Percentiles rank a stretch among this genome's conserved stretches.
Evolutionary conservation across 2,888 invertebrate species (phyloP).

Genomic region (Lumbricus terrestris): DNA sequence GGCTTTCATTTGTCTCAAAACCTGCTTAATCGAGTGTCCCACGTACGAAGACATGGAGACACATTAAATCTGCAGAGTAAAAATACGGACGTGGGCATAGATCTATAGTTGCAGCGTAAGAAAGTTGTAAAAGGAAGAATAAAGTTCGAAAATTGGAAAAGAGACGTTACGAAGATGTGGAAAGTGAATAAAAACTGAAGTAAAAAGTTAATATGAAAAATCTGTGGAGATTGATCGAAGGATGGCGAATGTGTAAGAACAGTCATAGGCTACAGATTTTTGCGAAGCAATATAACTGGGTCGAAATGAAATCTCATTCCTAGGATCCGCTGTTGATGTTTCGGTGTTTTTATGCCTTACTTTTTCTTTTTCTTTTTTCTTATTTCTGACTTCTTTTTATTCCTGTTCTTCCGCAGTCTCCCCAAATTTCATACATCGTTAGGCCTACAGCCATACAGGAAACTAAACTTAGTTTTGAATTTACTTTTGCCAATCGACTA

Average conservation of each 20-base stretch:
- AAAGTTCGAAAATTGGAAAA: background rate
- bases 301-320: background rate
- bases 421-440: background rate
- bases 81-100: too few species aligned
- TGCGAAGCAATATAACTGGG: background rate
- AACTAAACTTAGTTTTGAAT: background rate
- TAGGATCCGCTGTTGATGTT: background rate
- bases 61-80: too few species aligned
- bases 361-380: background rate
- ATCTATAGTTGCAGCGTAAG: too few species aligned
- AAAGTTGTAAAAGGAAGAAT: background rate
- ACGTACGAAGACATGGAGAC: too few species aligned
- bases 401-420: background rate
- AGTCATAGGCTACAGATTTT: background rate
- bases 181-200: background rate
- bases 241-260: background rate
- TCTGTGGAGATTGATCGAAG: too few species aligned
- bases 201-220: background rate
- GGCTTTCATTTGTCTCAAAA: background rate
- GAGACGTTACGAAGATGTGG: background rate
- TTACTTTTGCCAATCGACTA: background rate
- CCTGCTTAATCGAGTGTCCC: too few species aligned
- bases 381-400: too few species aligned
- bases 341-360: background rate
- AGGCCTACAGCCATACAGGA: too few species aligned